Base-by-base conservation (phyloP, 2,113 vertebrate species). In the Cervus canadensis region DNA sequence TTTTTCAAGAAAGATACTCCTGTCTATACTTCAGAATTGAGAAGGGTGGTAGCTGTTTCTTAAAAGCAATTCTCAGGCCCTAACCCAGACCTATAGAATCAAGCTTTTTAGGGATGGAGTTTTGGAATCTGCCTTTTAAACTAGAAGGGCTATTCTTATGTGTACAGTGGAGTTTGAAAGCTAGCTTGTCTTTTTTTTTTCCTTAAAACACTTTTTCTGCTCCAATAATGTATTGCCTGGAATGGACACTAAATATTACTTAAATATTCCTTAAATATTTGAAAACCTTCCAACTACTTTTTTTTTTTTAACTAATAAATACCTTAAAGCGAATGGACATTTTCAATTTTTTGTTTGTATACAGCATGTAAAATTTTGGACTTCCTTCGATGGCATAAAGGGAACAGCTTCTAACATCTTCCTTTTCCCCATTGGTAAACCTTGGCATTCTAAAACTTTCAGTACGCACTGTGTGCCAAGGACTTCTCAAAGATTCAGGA, bases 261-360 rank as follows among this genome's bases (percentile, higher is more conserved):
- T 86, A 64, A 81, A 23, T 95, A 82, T 43, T 85, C 36, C n/a
- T 82, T 89, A 67, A 81, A 16, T 91, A 87, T 95, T 96, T 95
- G 33, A 85, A 94, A 96, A 85, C 28, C 21, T 87, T 91, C 40
- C 19, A 67, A 30, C 56, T 89, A 59, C 43, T 56, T 67, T 64
- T 92, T 81, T 78, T 78, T 82, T 79, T 92, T 83, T 64, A n/a
- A 71, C 36, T 89, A 94, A 45, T 94, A 92, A 76, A 45, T 90
- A 92, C 16, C 45, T 93, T 94, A 74, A 91, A 89, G 60, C 25
- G 79, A 90, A 45, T 86, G 50, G 25, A 64, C 15, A 7, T 89
- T 81, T 95, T 83, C 6, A 56, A 2, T 95, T 86, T 96, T 89
- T 97, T 40, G 78, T 96, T 91, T 97, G 78, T 85, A n/a, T 86